phyloP scores from a whole-genome alignment of 2,888 invertebrate species.

The Noctua janthe region DNA sequence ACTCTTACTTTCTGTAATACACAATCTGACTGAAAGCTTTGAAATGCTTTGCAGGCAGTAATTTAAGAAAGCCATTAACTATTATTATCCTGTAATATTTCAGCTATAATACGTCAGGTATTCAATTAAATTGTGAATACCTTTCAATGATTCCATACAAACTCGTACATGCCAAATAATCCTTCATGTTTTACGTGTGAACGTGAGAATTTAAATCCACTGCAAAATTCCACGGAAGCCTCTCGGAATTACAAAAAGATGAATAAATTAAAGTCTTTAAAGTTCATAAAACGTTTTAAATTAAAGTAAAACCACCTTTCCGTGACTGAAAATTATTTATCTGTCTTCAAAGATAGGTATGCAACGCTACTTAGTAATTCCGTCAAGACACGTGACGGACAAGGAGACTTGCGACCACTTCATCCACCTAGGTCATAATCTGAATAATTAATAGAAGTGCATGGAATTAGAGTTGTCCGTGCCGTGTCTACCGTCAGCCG shows the following conservation, averaged over 20 bases:
- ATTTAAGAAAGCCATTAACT: conserved; percentile 17
- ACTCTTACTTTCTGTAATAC: neutral
- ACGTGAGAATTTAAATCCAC: conserved; percentile 17
- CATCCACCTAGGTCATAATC: conserved; percentile 25
- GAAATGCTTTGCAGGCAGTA: neutral
- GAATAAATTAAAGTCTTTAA: conserved; percentile 5
- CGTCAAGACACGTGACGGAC: conserved; percentile 21
- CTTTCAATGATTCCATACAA: conserved; percentile 14
- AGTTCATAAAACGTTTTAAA: conserved; percentile 1
- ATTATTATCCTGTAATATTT: conserved; percentile 22
- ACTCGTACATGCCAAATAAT: conserved; percentile 4
- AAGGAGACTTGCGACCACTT: conserved; percentile 3
- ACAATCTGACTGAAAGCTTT: neutral
- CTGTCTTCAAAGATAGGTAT: neutral
- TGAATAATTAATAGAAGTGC: conserved; percentile 57
- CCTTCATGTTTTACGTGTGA: conserved; percentile 20
- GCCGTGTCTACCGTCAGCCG: conserved; percentile 54
- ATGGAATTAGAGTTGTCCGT: conserved; percentile 44
- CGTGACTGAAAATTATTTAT: neutral
- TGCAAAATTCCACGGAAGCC: conserved; percentile 2
- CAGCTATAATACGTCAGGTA: conserved; percentile 1
- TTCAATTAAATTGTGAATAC: conserved; percentile 15
- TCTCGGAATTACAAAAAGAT: neutral
- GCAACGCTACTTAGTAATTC: neutral
- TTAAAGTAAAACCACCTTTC: conserved; percentile 1